Conservation (phyloP, 1,140 invertebrate genomes). For the Bombyx mandarina region DNA sequence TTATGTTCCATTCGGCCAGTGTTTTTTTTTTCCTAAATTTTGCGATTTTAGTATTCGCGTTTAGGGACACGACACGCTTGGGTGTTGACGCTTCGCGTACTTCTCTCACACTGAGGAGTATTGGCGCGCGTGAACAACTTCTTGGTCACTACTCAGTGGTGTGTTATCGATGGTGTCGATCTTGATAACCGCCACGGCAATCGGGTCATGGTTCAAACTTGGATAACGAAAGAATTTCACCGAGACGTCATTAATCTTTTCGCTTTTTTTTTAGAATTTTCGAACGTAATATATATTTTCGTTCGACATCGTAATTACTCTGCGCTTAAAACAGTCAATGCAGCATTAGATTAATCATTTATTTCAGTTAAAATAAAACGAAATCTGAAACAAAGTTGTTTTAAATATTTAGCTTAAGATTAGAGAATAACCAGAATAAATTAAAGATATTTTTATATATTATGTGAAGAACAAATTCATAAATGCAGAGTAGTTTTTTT, state of each 20-base stretch:
- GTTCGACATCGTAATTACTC: no score
- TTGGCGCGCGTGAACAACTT: conserved; percentile 18
- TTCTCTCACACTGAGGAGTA: conserved; percentile 43
- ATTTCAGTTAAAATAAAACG: no score
- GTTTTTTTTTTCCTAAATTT: conserved; percentile 12
- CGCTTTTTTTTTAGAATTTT: not conserved
- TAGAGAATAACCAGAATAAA: no score
- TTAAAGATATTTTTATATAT: no score
- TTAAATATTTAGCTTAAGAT: no score
- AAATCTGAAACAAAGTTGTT: no score
- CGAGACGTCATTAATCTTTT: conserved; percentile 7
- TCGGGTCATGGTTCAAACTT: conserved; percentile 50
- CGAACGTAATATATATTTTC: no score
- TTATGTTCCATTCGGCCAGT: conserved; percentile 12
- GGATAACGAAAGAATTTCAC: conserved; percentile 26
- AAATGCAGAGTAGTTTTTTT: no score
- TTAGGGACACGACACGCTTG: conserved; percentile 16
- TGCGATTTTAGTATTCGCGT: conserved; percentile 8
- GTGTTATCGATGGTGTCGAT: conserved; percentile 54
- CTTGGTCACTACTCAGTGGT: conserved; percentile 40
- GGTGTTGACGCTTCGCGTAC: conserved; percentile 36
- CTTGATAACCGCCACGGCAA: conserved; percentile 44
- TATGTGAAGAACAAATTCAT: no score
- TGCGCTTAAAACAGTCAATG: no score
- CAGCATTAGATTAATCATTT: no score